Percentiles rank a stretch among this genome's conserved stretches.
Evolutionary conservation across 2,888 invertebrate genomes (phyloP).

Genomic region (Ischnura elegans): DNA sequence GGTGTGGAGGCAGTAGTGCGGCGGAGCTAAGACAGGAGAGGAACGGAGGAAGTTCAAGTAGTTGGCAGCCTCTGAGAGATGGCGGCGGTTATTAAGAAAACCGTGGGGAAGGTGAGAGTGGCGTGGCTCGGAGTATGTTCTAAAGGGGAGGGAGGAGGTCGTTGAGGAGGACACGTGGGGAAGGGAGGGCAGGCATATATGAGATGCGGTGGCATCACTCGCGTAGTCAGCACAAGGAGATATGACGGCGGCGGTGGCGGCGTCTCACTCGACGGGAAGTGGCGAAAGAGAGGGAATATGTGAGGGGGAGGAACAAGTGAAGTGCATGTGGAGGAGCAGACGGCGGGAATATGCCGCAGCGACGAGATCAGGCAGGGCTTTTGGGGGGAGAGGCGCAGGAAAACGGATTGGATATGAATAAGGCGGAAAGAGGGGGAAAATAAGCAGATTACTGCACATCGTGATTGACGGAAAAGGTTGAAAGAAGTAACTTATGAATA

Average conservation of each 20-base stretch:
- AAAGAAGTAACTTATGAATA: too few species aligned
- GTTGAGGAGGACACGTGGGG: neutral
- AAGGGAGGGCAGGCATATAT: constrained; percentile 37
- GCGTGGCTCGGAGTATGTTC: neutral
- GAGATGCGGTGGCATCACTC: constrained; percentile 66
- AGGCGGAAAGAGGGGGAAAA: neutral
- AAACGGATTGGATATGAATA: neutral
- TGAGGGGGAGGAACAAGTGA: constrained; percentile 40
- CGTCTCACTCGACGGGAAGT: constrained; percentile 25
- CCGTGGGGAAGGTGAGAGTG: constrained; percentile 44
- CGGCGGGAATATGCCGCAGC: constrained; percentile 16
- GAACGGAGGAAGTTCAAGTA: constrained; percentile 48
- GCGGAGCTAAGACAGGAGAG: constrained; percentile 6
- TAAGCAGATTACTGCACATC: too few species aligned
- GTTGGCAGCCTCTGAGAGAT: constrained; percentile 57
- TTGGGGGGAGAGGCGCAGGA: neutral
- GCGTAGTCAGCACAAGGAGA: constrained; percentile 58
- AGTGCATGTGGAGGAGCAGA: constrained; percentile 49
- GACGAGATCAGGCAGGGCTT: too few species aligned
- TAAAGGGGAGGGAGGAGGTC: neutral
- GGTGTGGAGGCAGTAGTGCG: neutral
- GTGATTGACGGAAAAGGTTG: too few species aligned
- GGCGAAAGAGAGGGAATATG: neutral
- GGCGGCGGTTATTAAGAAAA: constrained; percentile 66
- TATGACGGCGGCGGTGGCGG: constrained; percentile 23